Evolutionary conservation across 2,888 invertebrate genomes (phyloP).

Genomic region (Acanthopleura granulata): DNA sequence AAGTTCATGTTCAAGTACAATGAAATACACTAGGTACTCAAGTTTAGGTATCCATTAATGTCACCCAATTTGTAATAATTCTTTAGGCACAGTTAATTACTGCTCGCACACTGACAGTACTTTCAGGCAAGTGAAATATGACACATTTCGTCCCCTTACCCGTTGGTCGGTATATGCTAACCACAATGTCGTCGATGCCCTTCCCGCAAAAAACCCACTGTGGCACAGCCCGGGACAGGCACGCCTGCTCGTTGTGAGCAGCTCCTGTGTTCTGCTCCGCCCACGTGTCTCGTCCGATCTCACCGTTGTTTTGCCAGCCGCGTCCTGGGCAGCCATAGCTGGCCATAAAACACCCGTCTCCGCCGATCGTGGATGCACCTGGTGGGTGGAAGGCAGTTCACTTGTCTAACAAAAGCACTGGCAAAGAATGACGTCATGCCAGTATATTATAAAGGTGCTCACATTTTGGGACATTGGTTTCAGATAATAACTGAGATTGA

Average conservation of each 20-base stretch:
- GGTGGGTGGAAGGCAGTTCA: background rate
- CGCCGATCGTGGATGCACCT: slow-evolving; percentile 45
- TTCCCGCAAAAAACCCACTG: slow-evolving; percentile 43
- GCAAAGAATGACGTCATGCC: too few relatives aligned
- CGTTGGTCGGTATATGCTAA: slow-evolving; percentile 46
- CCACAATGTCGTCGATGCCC: slow-evolving; percentile 32
- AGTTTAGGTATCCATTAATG: too few relatives aligned
- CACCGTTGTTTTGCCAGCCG: slow-evolving; percentile 25
- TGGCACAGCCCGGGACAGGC: slow-evolving; percentile 34
- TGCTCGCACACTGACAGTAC: too few relatives aligned
- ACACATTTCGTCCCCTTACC: too few relatives aligned
- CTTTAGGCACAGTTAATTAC: too few relatives aligned
- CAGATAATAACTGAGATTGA: too few relatives aligned
- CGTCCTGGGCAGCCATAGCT: slow-evolving; percentile 42
- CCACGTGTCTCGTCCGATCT: slow-evolving; percentile 32
- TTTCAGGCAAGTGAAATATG: too few relatives aligned
- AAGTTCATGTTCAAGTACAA: too few relatives aligned
- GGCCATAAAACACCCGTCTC: slow-evolving; percentile 41
- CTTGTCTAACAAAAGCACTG: background rate
- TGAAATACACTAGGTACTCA: too few relatives aligned
- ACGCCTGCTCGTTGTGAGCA: slow-evolving; percentile 30
- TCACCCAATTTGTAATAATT: too few relatives aligned
- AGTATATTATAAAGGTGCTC: too few relatives aligned
- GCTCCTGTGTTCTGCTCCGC: slow-evolving; percentile 35
- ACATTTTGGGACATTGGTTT: too few relatives aligned